phyloP scores from a whole-genome alignment of 2,797 vertebrate species.

The Thaleichthys pacificus region DNA sequence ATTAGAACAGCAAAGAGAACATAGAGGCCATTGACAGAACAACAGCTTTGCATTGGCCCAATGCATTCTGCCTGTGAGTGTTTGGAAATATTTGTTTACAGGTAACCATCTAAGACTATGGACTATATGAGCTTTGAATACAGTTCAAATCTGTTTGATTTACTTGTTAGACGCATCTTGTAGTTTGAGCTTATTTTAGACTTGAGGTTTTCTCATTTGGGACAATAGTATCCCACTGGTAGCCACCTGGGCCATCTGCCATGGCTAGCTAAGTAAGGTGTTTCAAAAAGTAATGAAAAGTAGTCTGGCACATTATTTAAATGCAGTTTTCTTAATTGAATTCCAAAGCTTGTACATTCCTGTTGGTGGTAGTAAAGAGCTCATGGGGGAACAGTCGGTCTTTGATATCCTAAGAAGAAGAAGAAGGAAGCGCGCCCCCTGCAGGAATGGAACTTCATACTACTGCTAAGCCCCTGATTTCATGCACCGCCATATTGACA shows the following conservation, averaged over 20 bases:
- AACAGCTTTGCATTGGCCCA: too few species aligned
- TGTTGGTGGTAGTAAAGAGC: constrained; percentile 53
- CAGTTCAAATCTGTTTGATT: background rate
- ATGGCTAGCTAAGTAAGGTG: too few species aligned
- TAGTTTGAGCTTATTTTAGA: background rate
- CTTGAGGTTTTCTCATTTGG: too few species aligned
- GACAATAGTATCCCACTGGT: too few species aligned
- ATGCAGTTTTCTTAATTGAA: constrained; percentile 15
- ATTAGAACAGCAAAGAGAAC: constrained; percentile 18
- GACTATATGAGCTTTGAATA: background rate
- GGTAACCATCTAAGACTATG: too few species aligned
- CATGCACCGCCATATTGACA: constrained; percentile 83
- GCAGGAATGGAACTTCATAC: constrained; percentile 59
- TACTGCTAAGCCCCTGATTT: constrained; percentile 67
- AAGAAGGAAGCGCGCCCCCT: constrained; percentile 66
- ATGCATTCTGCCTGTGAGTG: too few species aligned
- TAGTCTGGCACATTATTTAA: too few species aligned
- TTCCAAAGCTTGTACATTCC: constrained; percentile 30
- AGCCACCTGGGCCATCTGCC: too few species aligned
- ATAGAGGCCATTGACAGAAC: constrained; percentile 40
- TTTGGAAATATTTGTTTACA: background rate
- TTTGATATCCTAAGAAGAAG: constrained; percentile 21
- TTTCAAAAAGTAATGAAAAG: too few species aligned
- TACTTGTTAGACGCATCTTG: background rate
- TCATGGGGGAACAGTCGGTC: background rate